These are phyloP conservation scores for Conchocele bisecta DNA, from an alignment of 2,888 invertebrate species.

Conservation along the genomic window DNA sequence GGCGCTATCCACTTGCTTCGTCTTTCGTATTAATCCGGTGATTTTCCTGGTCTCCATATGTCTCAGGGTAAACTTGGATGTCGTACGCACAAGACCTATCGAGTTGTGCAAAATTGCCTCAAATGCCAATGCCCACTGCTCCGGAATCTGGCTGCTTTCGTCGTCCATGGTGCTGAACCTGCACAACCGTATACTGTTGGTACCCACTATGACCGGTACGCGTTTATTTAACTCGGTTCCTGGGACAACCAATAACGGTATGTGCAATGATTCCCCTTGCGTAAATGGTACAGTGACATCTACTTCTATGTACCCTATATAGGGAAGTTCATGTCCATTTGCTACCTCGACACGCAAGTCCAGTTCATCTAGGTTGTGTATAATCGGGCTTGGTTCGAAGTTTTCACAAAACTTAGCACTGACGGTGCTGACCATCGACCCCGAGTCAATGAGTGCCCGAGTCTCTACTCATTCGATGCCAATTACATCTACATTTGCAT, in stretches of 20 bases:
- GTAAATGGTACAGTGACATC: background rate
- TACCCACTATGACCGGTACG: constrained; percentile 3
- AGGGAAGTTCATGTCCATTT: constrained; percentile 11
- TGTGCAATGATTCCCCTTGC: background rate
- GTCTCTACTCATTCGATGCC: background rate
- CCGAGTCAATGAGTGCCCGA: constrained; percentile 11
- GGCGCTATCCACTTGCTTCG: background rate
- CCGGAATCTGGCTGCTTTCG: background rate
- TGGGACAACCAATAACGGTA: constrained; percentile 12
- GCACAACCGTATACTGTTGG: constrained; percentile 6
- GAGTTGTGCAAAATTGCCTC: background rate
- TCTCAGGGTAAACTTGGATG: background rate
- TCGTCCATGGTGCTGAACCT: background rate
- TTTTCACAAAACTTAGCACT: background rate
- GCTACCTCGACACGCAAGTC: constrained; percentile 1
- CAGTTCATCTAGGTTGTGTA: constrained; percentile 3
- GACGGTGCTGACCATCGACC: constrained; percentile 8
- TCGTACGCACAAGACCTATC: constrained; percentile 20
- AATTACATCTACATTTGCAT: constrained; percentile 3
- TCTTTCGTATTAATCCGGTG: constrained; percentile 23
- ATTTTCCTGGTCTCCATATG: constrained; percentile 21
- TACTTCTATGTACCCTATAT: constrained; percentile 8
- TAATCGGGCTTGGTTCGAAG: constrained; percentile 11
- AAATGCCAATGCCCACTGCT: constrained; percentile 8
- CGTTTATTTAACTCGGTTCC: background rate